A percentile compares a stretch with the other conserved stretches of the same genome.
Evolutionary conservation across 2,797 vertebrate genomes (phyloP).

Genomic region (Margarornis squamiger): DNA sequence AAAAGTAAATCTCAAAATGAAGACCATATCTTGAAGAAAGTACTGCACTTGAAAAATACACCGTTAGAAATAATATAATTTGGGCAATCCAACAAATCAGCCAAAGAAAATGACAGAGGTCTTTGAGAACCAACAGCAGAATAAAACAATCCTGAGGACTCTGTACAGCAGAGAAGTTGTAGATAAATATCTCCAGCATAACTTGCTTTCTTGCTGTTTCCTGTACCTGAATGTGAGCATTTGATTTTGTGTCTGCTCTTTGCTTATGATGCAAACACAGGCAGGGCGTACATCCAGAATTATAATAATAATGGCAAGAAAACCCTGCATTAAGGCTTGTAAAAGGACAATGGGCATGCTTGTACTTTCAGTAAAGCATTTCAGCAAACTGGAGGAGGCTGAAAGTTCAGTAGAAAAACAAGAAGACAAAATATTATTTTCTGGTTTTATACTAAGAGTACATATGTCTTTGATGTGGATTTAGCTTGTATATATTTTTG

Average conservation of each 20-base stretch:
- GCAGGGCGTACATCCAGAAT: not conserved
- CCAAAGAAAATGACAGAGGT: not conserved
- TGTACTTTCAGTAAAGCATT: not conserved
- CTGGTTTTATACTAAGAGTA: not conserved
- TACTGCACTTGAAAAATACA: not conserved
- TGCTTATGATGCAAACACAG: not conserved
- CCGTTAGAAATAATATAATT: fast-evolving
- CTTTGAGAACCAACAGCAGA: not conserved
- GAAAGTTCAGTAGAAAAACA: not conserved
- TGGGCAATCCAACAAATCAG: not conserved
- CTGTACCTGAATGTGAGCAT: not conserved
- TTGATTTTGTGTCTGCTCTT: not conserved
- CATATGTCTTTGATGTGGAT: not conserved
- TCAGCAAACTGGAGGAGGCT: not conserved
- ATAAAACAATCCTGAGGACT: not conserved
- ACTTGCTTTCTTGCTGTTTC: not conserved
- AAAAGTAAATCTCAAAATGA: not conserved
- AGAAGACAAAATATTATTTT: not conserved
- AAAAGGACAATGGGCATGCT: not conserved
- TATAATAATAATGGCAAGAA: not conserved
- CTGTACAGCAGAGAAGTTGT: not conserved
- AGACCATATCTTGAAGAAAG: not conserved
- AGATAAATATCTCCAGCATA: not conserved
- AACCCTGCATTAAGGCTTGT: not conserved
- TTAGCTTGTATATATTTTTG: not conserved